Conservation (phyloP, 2,113 vertebrate genomes). For the Antechinus stuartii region DNA sequence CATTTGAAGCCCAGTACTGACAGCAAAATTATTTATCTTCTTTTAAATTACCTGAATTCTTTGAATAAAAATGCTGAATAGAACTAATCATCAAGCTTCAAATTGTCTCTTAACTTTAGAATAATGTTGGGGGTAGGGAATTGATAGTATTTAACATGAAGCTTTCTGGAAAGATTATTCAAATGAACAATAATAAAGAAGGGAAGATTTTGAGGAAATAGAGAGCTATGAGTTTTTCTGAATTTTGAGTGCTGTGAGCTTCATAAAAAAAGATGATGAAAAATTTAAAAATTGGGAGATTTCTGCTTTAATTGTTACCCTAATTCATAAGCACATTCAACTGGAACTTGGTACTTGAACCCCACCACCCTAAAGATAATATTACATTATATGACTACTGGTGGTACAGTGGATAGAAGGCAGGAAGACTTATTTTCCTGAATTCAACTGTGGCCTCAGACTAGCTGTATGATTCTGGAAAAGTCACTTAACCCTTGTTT, state of each 20-base stretch:
- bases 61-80: background rate
- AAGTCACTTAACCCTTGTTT: too few species aligned
- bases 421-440: too few species aligned
- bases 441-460: too few species aligned
- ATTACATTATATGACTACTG: too few species aligned
- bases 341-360: background rate
- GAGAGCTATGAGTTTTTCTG: slow-evolving; percentile 20
- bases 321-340: slow-evolving; percentile 5
- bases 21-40: background rate
- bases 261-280: background rate
- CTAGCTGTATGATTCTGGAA: too few species aligned
- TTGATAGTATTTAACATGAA: background rate
- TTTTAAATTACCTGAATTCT: background rate
- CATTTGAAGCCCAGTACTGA: background rate
- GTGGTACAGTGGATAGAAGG: too few species aligned
- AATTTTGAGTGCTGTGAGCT: background rate
- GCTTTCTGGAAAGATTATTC: background rate
- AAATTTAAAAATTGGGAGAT: slow-evolving; percentile 1
- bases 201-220: slow-evolving; percentile 1
- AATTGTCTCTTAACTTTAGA: background rate
- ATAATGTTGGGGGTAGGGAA: background rate
- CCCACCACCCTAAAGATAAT: too few species aligned
- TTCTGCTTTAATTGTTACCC: slow-evolving; percentile 18
- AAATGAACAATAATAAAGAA: slow-evolving; percentile 15
- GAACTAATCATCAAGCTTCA: background rate